These are phyloP conservation scores for Sebastes goodei DNA, from an alignment of 2,797 vertebrate species.

Conservation along the genomic window DNA sequence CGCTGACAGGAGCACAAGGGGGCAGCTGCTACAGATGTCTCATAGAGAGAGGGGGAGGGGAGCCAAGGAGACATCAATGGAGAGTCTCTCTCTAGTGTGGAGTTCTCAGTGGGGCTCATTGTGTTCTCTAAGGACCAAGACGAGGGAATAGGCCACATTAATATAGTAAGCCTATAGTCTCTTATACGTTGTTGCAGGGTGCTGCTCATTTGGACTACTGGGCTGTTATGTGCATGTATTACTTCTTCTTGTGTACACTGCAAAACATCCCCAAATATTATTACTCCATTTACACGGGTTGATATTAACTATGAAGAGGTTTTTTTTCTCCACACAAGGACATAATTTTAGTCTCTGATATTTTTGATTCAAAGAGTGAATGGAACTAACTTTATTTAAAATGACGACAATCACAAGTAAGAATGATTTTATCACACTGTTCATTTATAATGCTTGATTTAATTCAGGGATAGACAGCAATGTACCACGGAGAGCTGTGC, in stretches of 20 bases:
- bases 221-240: background rate
- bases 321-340: background rate
- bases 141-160: slow-evolving; percentile 70
- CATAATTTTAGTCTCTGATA: background rate
- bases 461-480: background rate
- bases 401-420: background rate
- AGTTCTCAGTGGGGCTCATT: slow-evolving; percentile 80
- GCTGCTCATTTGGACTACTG: slow-evolving; percentile 45
- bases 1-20: slow-evolving; percentile 86
- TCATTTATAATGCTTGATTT: slow-evolving; percentile 3
- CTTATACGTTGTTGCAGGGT: slow-evolving; percentile 35
- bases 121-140: slow-evolving; percentile 79
- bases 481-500: background rate
- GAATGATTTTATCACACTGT: background rate
- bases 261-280: slow-evolving; percentile 6
- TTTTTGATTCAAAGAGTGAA: background rate
- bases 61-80: slow-evolving; percentile 83
- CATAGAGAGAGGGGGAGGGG: slow-evolving; percentile 81
- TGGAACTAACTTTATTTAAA: background rate
- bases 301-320: background rate
- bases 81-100: slow-evolving; percentile 77
- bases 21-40: slow-evolving; percentile 89
- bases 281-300: background rate
- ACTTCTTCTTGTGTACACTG: background rate
- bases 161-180: slow-evolving; percentile 72